Evolutionary conservation across 2,113 vertebrate species (phyloP), one percentile per base, ranked within the genome.

Genomic region (Protomyctophum bolini): DNA sequence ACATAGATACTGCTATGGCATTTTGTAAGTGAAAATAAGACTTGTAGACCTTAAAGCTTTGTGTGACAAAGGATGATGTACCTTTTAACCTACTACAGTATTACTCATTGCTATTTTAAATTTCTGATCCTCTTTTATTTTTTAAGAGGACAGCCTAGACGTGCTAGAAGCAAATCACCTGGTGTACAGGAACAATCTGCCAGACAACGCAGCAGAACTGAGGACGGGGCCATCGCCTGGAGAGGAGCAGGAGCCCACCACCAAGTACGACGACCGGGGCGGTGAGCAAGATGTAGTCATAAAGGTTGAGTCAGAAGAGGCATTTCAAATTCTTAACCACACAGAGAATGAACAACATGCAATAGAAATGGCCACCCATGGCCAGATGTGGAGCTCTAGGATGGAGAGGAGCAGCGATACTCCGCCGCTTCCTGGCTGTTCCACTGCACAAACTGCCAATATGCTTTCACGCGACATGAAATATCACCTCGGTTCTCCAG

Each of bases 61-160:
- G 5, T 41, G 3, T 41, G 33, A 41, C 33, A 41, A 41, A 41
- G 33, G 0, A 4, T 41, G 21, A 21, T 21, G 21, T 21, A 21
- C 21, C 33, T 41, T 41, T 41, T 41, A 41, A 10, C 6, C n/a
- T 0, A 47, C 0, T 70, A 12, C 46, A 63, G 1, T 29, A 58
- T 63, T 12, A 7, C 3, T 60, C 7, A 58, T 47, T 2, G 7
- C 2, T 48, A 3, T 49, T 63, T 64, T 47, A 6, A 54, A 41
- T 2, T 41, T 3, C 33, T 41, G 5, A 4, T 41, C 21, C 21
- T n/a, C 2, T 7, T 74, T 48, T 33, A 29, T 50, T 3, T 49
- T 12, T 48, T 51, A 21, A 89, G 89, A 80, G 7, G 84, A 85
- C 28, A 81, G 10, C 28, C 1, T 77, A 7, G 86, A 88, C 0